phyloP scores from a whole-genome alignment of 2,113 vertebrate genomes.

The Lutjanus erythropterus region DNA sequence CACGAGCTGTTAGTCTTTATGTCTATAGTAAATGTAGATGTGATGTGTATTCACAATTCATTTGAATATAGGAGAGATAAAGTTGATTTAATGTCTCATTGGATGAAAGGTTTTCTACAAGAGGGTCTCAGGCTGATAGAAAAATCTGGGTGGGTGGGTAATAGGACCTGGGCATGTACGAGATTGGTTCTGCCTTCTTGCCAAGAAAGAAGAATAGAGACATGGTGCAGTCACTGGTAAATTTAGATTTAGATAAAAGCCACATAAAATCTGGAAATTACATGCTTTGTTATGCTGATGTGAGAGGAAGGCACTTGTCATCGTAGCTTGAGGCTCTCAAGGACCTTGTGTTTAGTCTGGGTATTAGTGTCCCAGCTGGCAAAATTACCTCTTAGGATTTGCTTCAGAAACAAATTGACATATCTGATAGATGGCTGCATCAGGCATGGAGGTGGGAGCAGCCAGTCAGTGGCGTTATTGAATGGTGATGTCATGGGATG shows the following conservation, averaged over 20 bases:
- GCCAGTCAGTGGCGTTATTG: background rate
- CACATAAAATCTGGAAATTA: background rate
- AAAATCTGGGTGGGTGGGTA: too few relatives aligned
- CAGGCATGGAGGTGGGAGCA: background rate
- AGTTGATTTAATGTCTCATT: too few relatives aligned
- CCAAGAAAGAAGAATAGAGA: background rate
- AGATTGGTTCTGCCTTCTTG: conserved; percentile 2
- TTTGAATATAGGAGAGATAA: too few relatives aligned
- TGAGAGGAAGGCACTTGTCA: background rate
- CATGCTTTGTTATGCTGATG: background rate
- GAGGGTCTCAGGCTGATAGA: too few relatives aligned
- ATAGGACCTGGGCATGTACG: too few relatives aligned
- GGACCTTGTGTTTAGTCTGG: background rate
- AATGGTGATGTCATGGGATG: background rate
- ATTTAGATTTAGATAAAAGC: conserved; percentile 11
- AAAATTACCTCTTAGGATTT: background rate
- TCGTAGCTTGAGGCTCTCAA: background rate
- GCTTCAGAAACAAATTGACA: background rate
- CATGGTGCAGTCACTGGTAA: background rate
- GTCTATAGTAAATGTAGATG: too few relatives aligned
- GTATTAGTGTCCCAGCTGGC: conserved; percentile 1
- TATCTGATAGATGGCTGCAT: background rate
- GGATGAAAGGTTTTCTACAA: too few relatives aligned
- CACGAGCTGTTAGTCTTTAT: too few relatives aligned
- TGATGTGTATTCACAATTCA: too few relatives aligned